Evolutionary conservation across 2,888 invertebrate genomes (phyloP).

Genomic region (Pandemis heparana): DNA sequence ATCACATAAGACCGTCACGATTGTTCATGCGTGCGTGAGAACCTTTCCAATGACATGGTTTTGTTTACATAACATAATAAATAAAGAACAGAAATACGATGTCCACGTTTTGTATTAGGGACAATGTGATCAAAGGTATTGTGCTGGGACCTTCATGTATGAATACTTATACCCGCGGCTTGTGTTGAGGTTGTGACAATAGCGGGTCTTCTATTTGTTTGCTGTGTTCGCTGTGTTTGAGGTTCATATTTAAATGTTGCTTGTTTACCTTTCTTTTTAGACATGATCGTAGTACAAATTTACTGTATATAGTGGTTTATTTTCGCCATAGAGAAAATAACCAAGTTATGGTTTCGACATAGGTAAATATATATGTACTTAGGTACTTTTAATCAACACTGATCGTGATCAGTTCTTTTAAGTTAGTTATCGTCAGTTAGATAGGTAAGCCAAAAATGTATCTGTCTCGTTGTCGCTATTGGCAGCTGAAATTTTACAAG

Average conservation of each 20-base stretch:
- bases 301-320: no score
- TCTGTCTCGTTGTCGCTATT: no score
- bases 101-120: slow-evolving; percentile 17
- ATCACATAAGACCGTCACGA: neutral
- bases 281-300: neutral
- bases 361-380: no score
- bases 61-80: slow-evolving; percentile 29
- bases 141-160: slow-evolving; percentile 7
- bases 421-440: no score
- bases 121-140: slow-evolving; percentile 24
- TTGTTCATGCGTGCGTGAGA: slow-evolving; percentile 17
- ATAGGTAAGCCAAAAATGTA: no score
- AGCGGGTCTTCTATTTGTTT: neutral
- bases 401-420: no score
- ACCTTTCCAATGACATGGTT: slow-evolving; percentile 22
- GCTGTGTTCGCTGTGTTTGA: neutral
- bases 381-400: no score
- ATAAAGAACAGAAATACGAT: slow-evolving; percentile 23
- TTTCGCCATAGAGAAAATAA: no score
- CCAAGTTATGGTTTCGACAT: no score
- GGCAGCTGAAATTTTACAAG: no score
- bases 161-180: slow-evolving; percentile 1
- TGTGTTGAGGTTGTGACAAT: neutral
- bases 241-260: neutral
- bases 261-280: slow-evolving; percentile 1